Evolutionary conservation across 2,113 vertebrate genomes (phyloP).

Genomic region (Labeo rohita): DNA sequence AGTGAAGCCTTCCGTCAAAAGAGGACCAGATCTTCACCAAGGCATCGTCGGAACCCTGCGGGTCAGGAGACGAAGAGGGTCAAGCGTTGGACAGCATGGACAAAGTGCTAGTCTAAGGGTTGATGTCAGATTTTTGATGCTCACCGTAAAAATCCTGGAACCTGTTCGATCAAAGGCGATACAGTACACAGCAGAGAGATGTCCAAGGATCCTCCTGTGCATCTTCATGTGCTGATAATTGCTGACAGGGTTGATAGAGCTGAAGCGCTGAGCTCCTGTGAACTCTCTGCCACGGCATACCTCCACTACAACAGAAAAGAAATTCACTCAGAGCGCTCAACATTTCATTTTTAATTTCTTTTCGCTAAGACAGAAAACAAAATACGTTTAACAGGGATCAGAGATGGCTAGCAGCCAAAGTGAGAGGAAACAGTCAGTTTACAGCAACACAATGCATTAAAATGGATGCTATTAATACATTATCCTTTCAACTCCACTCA

Average conservation of each 20-base stretch:
- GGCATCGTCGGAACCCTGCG: slow-evolving; percentile 95
- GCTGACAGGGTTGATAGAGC: slow-evolving; percentile 87
- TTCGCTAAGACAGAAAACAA: background rate
- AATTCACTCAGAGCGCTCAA: background rate
- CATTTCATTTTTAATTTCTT: background rate
- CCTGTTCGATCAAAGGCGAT: slow-evolving; percentile 97
- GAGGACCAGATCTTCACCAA: slow-evolving; percentile 99
- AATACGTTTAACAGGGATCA: background rate
- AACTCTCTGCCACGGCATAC: slow-evolving; percentile 87
- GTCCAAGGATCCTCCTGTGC: slow-evolving; percentile 94
- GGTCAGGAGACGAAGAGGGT: background rate
- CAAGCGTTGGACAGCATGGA: background rate
- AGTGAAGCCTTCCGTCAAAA: slow-evolving; percentile 90
- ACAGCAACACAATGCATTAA: background rate
- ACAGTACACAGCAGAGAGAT: slow-evolving; percentile 98
- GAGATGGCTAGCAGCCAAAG: background rate
- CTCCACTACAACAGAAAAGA: slow-evolving; percentile 80
- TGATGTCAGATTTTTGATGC: slow-evolving; percentile 56
- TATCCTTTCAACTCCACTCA: too few species aligned
- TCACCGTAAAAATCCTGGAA: slow-evolving; percentile 97
- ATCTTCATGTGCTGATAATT: slow-evolving; percentile 94
- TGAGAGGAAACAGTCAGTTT: background rate
- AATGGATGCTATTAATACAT: background rate
- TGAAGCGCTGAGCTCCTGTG: slow-evolving; percentile 86
- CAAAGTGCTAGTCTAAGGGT: background rate